Conservation (phyloP, 2,113 vertebrate genomes). For the Lethenteron reissneri region DNA sequence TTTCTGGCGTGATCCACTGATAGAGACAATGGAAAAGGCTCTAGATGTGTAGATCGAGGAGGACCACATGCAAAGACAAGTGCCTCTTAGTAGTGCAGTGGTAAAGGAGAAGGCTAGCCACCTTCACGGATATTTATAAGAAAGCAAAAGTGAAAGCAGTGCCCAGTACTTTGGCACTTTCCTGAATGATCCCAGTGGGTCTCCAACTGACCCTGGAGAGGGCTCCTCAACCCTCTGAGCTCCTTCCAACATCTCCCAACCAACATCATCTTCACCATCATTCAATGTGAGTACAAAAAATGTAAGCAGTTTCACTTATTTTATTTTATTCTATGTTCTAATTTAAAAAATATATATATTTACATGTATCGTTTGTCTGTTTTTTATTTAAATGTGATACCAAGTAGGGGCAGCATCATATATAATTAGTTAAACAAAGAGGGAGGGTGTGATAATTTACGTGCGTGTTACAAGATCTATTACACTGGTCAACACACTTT, state of each 20-base stretch:
- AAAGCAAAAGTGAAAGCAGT: too few species aligned
- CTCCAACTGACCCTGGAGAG: background rate
- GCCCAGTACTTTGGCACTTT: background rate
- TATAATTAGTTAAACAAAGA: background rate
- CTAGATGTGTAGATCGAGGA: too few species aligned
- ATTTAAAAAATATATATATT: background rate
- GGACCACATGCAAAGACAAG: too few species aligned
- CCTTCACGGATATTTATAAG: too few species aligned
- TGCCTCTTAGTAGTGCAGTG: too few species aligned
- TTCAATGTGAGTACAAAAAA: background rate
- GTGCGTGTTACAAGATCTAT: background rate
- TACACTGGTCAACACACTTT: background rate
- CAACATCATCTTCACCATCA: background rate
- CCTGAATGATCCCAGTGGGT: too few species aligned
- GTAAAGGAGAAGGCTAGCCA: too few species aligned
- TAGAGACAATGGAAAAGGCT: too few species aligned
- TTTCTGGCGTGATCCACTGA: too few species aligned
- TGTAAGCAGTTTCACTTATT: background rate
- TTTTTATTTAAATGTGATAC: constrained; percentile 5
- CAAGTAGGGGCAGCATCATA: background rate
- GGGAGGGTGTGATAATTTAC: background rate
- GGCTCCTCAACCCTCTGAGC: background rate
- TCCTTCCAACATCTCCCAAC: background rate
- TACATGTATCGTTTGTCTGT: constrained; percentile 8
- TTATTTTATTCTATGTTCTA: background rate